phyloP scores from a whole-genome alignment of 1,140 invertebrate species.

The Drosophila pectinifera region DNA sequence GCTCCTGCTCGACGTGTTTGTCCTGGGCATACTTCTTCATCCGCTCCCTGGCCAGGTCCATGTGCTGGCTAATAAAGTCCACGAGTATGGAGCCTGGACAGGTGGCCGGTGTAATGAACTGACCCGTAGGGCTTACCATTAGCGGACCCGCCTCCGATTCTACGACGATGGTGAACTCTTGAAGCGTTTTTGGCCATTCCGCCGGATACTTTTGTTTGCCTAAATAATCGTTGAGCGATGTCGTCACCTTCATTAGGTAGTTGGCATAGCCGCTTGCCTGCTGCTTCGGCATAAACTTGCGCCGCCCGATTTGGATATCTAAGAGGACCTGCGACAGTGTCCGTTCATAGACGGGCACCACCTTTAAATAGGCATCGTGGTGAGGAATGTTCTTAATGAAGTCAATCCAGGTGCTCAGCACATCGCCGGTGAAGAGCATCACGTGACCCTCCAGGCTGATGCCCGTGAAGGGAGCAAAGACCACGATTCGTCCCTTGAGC shows the following conservation, averaged over 20 bases:
- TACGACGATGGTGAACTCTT: conserved; percentile 93
- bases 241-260: conserved; percentile 92
- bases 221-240: conserved; percentile 92
- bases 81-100: conserved; percentile 94
- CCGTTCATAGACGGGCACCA: conserved; percentile 93
- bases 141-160: conserved; percentile 96
- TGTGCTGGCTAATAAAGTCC: conserved; percentile 92
- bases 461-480: conserved; percentile 95
- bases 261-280: conserved; percentile 93
- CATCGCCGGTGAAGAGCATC: conserved; percentile 95
- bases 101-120: conserved; percentile 95
- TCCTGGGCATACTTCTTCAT: conserved; percentile 92
- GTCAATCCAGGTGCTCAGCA: conserved; percentile 95
- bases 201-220: conserved; percentile 89
- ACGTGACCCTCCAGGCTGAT: conserved; percentile 95
- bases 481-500: conserved; percentile 89
- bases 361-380: conserved; percentile 89
- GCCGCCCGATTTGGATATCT: conserved; percentile 93
- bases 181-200: conserved; percentile 89
- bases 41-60: conserved; percentile 90
- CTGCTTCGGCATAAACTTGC: conserved; percentile 96
- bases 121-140: conserved; percentile 96
- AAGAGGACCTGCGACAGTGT: conserved; percentile 92
- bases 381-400: conserved; percentile 93
- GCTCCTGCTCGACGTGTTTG: conserved; percentile 90